Evolutionary conservation across 2,888 invertebrate species (phyloP).

Genomic region (Lymantria monacha): DNA sequence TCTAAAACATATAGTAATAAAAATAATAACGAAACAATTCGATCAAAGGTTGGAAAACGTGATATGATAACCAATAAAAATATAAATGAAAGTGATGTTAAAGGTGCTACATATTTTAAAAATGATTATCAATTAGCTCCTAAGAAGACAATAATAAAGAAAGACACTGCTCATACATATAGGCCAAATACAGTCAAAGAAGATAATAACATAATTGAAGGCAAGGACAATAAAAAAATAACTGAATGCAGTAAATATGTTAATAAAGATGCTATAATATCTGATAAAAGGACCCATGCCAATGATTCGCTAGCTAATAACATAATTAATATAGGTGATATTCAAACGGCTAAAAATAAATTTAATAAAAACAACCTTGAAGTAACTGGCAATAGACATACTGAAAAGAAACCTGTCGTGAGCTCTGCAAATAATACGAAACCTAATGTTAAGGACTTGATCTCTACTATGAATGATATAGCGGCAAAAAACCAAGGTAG

Average conservation of each 20-base stretch:
- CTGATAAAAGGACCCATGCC: neutral
- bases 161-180: neutral
- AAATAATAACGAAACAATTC: neutral
- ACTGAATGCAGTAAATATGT: neutral
- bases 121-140: too few species aligned
- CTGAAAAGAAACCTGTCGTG: neutral
- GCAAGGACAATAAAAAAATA: too few species aligned
- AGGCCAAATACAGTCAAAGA: too few species aligned
- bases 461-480: neutral
- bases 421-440: neutral
- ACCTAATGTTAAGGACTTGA: neutral
- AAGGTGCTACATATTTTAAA: too few species aligned
- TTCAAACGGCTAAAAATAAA: neutral
- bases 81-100: too few species aligned
- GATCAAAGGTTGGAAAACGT: neutral
- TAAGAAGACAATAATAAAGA: neutral
- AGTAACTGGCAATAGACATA: neutral
- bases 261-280: neutral
- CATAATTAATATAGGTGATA: neutral
- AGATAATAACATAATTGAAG: too few species aligned
- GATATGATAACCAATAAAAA: too few species aligned
- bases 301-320: neutral
- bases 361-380: neutral
- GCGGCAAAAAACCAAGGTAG: neutral
- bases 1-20: neutral